These are phyloP conservation scores for Hippocampus comes DNA, from an alignment of 2,113 vertebrate genomes.

Conservation along the genomic window DNA sequence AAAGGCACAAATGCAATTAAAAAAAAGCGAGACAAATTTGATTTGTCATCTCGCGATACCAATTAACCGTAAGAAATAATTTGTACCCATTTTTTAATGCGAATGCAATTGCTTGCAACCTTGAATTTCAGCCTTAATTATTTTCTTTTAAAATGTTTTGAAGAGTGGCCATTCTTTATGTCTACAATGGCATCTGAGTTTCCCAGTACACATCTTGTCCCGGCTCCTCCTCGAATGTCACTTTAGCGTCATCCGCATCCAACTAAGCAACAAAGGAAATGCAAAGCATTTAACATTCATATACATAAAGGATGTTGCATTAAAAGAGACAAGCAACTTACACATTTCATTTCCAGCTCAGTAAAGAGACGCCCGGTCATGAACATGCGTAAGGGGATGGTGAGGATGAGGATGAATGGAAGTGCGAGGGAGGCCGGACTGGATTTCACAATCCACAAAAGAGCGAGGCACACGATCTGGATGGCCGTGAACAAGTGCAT, in stretches of 20 bases:
- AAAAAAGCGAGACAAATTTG: neutral
- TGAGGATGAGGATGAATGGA: conserved; percentile 93
- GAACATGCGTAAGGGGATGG: conserved; percentile 83
- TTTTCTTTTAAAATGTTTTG: neutral
- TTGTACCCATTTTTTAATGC: neutral
- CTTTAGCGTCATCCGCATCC: conserved; percentile 81
- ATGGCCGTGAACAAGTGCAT: conserved; percentile 91
- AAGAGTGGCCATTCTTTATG: neutral
- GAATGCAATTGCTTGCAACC: neutral
- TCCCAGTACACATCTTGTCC: conserved; percentile 87
- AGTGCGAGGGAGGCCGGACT: conserved; percentile 78
- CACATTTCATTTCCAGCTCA: conserved; percentile 85
- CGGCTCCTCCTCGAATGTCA: conserved; percentile 81
- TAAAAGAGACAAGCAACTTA: conserved; percentile 58
- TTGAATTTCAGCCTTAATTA: conserved; percentile 24
- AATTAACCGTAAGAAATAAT: neutral
- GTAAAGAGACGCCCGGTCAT: conserved; percentile 83
- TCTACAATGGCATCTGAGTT: conserved; percentile 81
- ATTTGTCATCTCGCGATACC: neutral
- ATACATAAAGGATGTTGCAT: neutral
- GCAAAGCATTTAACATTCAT: neutral
- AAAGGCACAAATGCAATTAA: neutral
- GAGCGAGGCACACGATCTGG: conserved; percentile 78
- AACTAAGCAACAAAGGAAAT: conserved; percentile 70
- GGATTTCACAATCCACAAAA: conserved; percentile 85